These are phyloP conservation scores for Mellivora capensis DNA, from an alignment of 2,113 vertebrate genomes.

Conservation along the genomic window DNA sequence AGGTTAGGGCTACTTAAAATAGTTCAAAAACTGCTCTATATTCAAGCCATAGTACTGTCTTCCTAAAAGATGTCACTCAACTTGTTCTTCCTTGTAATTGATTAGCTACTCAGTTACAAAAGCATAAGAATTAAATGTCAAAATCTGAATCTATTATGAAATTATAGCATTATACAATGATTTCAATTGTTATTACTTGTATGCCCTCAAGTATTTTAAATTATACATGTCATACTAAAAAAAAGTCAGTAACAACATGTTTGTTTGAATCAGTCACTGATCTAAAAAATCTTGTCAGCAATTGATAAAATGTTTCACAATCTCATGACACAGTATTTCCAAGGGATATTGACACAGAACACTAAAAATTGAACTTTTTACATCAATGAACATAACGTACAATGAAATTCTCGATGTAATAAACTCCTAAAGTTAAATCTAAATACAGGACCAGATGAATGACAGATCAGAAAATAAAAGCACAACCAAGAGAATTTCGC, in stretches of 20 bases:
- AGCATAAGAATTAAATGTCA: constrained; percentile 14
- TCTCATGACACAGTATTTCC: neutral
- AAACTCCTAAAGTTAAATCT: constrained; percentile 31
- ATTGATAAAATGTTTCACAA: neutral
- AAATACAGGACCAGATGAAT: neutral
- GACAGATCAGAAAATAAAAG: neutral
- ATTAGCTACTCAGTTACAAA: constrained; percentile 3
- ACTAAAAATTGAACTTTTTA: neutral
- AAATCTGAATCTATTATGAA: constrained; percentile 24
- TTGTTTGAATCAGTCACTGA: constrained; percentile 19
- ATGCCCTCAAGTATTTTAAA: neutral
- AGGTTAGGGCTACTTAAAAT: constrained; percentile 25
- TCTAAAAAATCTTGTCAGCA: neutral
- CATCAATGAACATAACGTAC: neutral
- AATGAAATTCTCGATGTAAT: neutral
- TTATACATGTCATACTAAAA: neutral
- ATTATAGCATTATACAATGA: neutral
- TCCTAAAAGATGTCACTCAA: constrained; percentile 1
- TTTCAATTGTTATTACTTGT: neutral
- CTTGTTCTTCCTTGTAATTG: neutral
- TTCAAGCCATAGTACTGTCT: neutral
- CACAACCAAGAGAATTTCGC: neutral
- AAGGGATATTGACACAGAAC: neutral
- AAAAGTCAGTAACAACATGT: neutral
- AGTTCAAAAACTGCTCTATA: neutral